Base-by-base conservation (phyloP, 2,888 invertebrate species). In the Drosophila meridionalis region DNA sequence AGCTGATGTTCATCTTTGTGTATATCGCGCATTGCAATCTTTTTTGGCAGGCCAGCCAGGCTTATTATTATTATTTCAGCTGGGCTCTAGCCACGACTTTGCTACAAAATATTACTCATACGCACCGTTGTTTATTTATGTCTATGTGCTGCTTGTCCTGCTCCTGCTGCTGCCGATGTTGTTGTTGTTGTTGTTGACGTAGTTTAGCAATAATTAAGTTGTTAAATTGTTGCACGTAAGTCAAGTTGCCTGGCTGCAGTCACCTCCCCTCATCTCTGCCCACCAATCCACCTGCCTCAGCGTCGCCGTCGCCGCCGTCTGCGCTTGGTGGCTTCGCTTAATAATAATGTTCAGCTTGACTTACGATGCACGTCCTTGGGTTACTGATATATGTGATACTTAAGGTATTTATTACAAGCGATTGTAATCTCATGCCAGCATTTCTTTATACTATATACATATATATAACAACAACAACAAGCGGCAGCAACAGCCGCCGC, bases 131-230 rank as follows among this genome's bases (percentile, higher is more conserved):
- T 80, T 88, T 90, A 88, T 82, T 85, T 87, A 82, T 90, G 80
- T 78, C 70, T 71, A 75, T 75, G 66, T 69, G 68, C 66, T 50
- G 50, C 32, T 50, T 50, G 50, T 50, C 50, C 50, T 50, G 50
- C 50, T 50, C 50, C 14, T 71, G 69, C 43, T 4, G 12, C 11
- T n/a, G 50, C 9, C 1, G 20, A 20, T 20, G 20, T 20, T 20
- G 79, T 55, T 65, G 79, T 63, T 79, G 74, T 68, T 82, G 85
- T 78, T 74, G 79, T 69, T 82, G 78, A 64, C 69, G 85, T 84
- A 91, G 90, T 92, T 91, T 91, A 92, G 91, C 89, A 91, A 90
- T 91, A 91, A 91, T 91, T 91, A 91, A 91, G 91, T 92, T 91
- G 92, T 91, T 90, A 91, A 91, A 90, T 89, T 91, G 89, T 83